Evolutionary conservation across 2,113 vertebrate species (phyloP), one percentile per base, ranked within the genome.

Genomic region (Petrocephalus microphthalmus): DNA sequence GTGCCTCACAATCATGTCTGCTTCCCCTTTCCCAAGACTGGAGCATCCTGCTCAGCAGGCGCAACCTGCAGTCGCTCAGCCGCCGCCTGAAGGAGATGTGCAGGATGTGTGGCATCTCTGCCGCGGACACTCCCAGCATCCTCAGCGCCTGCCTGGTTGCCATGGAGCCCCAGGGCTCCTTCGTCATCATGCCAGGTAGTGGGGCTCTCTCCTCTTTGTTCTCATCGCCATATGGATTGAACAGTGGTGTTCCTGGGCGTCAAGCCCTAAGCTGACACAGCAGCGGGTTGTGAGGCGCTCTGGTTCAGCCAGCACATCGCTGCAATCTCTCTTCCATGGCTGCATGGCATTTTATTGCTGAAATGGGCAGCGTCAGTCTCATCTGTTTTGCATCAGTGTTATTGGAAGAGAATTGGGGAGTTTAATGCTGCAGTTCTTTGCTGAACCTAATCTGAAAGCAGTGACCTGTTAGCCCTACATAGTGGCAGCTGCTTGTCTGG

Each of bases 101-200:
- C 94, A 94, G 97, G 89, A 99, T 99, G 98, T 99, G 98, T 78
- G 98, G 98, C 5, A 99, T 99, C 95, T 99, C 98, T 3, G 96
- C 97, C 87, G 96, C 98, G 1, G 98, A 99, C 93, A 99, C 97
- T 91, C 98, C 98, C 92, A 98, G 97, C 95, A 99, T 99, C 90
- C 97, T 99, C 91, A 99, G 98, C 54, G 97, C 98, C 92, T 99
- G 98, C 92, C 93, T 99, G 92, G 98, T 99, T 91, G 98, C 98
- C 90, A 97, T 99, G 96, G 98, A 99, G 93, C 97, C 98, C 13
- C 98, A 99, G 93, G 98, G 97, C 87, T 99, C 98, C 90, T 99
- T 99, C 92, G 96, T 99, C 94, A 97, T 99, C 90, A 99, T 99
- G 98, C 98, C 98, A 97, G 98, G 98, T 99, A 95, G 88, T 87